Percentiles rank a stretch among this genome's conserved stretches.
Conservation (phyloP, 2,888 invertebrate species). For the Pheosia tremula region DNA sequence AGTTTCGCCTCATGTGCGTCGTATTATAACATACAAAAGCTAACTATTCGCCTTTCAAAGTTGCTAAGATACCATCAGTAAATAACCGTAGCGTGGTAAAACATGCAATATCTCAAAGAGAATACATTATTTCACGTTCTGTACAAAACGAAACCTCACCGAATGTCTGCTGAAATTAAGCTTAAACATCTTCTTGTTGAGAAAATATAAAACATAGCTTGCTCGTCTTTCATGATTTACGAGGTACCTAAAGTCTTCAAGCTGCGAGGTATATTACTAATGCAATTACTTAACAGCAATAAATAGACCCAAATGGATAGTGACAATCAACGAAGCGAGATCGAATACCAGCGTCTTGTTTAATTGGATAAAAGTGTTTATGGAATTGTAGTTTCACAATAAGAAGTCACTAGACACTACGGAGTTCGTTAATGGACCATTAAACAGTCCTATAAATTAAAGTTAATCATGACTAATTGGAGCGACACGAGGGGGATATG, state of each 20-base stretch:
- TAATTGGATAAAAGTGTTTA: constrained; percentile 76
- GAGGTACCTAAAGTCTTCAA: constrained; percentile 29
- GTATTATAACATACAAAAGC: constrained; percentile 37
- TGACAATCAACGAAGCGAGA: constrained; percentile 48
- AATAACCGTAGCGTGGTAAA: constrained; percentile 45
- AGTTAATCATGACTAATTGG: constrained; percentile 82
- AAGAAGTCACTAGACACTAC: constrained; percentile 70
- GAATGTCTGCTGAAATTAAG: constrained; percentile 59
- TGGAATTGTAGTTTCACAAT: constrained; percentile 67
- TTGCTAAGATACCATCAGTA: constrained; percentile 29
- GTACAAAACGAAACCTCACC: constrained; percentile 50
- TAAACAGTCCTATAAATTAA: constrained; percentile 79
- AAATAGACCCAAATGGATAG: constrained; percentile 42
- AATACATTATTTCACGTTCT: constrained; percentile 52
- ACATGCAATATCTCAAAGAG: constrained; percentile 56
- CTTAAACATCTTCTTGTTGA: constrained; percentile 51
- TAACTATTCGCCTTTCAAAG: constrained; percentile 26
- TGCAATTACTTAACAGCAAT: constrained; percentile 37
- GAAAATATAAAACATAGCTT: constrained; percentile 48
- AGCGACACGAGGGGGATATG: constrained; percentile 59
- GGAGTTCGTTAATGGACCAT: constrained; percentile 75
- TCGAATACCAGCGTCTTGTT: constrained; percentile 62
- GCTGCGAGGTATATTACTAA: constrained; percentile 27
- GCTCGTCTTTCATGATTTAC: constrained; percentile 48
- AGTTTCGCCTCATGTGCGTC: constrained; percentile 9